phyloP scores from a whole-genome alignment of 2,797 vertebrate genomes.

The Anas capensis region DNA sequence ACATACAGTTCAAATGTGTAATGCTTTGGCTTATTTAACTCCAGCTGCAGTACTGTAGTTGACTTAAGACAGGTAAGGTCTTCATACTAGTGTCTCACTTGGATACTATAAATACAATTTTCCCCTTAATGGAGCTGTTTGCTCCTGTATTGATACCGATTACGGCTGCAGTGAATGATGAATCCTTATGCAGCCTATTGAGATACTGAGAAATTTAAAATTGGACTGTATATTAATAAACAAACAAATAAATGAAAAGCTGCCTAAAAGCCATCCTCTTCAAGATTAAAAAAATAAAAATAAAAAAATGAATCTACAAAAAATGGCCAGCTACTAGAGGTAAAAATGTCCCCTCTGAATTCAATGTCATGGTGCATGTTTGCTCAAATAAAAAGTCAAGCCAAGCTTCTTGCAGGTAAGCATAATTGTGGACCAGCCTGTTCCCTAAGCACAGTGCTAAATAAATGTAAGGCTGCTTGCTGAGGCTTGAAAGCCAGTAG shows the following conservation, averaged over 20 bases:
- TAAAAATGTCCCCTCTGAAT: neutral
- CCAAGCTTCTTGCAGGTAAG: neutral
- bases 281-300: neutral
- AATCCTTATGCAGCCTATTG: neutral
- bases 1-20: rapidly evolving
- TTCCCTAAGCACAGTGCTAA: neutral
- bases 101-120: neutral
- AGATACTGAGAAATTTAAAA: neutral
- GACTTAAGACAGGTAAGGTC: neutral
- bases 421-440: neutral
- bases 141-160: neutral
- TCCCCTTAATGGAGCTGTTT: neutral
- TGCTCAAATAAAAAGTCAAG: neutral
- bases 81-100: neutral
- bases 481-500: neutral
- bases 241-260: neutral
- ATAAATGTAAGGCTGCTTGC: neutral
- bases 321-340: neutral
- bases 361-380: neutral
- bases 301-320: neutral
- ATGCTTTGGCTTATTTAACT: neutral
- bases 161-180: neutral
- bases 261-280: neutral
- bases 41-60: neutral
- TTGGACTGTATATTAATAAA: neutral